A percentile compares a stretch with the other conserved stretches of the same genome.
These are phyloP conservation scores for Idaea dimidiata DNA, from an alignment of 2,888 invertebrate genomes.

Conservation along the genomic window DNA sequence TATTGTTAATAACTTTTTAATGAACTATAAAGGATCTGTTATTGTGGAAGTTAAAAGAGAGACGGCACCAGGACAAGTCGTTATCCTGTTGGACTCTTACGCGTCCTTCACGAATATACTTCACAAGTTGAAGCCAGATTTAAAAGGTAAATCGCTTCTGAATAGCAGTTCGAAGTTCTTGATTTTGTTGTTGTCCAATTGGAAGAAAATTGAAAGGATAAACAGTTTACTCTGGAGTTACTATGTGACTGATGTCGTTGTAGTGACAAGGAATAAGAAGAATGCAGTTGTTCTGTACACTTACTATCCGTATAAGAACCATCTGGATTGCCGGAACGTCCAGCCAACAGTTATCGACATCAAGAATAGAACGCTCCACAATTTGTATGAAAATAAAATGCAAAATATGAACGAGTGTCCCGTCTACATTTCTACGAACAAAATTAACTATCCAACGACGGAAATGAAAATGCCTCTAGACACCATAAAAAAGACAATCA, in stretches of 20 bases:
- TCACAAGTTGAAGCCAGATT: constrained; percentile 48
- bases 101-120: constrained; percentile 48
- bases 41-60: constrained; percentile 46
- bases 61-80: constrained; percentile 47
- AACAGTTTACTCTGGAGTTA: constrained; percentile 52
- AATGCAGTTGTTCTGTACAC: constrained; percentile 45
- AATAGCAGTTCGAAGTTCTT: constrained; percentile 51
- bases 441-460: constrained; percentile 47
- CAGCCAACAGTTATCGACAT: constrained; percentile 43
- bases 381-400: constrained; percentile 57
- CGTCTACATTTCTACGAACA: constrained; percentile 61
- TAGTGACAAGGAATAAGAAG: constrained; percentile 37
- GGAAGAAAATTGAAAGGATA: constrained; percentile 45
- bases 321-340: constrained; percentile 52
- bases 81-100: constrained; percentile 50
- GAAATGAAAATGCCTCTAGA: constrained; percentile 55
- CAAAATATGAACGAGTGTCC: constrained; percentile 59
- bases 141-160: constrained; percentile 52
- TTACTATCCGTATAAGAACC: constrained; percentile 55
- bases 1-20: constrained; percentile 44
- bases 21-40: constrained; percentile 49
- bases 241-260: constrained; percentile 48
- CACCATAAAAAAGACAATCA: constrained; percentile 50
- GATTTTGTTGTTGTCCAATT: constrained; percentile 43
- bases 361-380: constrained; percentile 33